Conservation (phyloP, 2,113 vertebrate genomes). For the Cervus canadensis region DNA sequence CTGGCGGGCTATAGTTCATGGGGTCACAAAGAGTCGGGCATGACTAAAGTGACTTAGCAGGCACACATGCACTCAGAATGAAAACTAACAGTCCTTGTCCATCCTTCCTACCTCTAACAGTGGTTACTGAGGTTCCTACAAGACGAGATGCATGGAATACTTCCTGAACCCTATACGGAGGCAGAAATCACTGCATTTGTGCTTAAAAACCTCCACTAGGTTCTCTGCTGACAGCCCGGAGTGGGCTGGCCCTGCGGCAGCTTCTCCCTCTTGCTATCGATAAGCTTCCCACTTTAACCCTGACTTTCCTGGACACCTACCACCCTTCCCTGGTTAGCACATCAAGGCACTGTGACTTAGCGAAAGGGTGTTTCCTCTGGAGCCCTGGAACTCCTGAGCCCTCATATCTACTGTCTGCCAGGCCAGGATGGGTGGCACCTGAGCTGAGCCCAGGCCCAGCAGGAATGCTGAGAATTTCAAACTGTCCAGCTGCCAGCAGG, state of each 20-base stretch:
- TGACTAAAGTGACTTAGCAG: neutral
- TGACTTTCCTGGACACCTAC: neutral
- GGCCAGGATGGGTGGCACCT: neutral
- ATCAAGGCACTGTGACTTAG: neutral
- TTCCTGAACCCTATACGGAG: neutral
- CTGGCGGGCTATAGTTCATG: neutral
- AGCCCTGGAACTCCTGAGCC: neutral
- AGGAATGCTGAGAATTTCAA: constrained; percentile 37
- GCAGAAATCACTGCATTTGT: neutral
- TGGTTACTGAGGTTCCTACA: neutral
- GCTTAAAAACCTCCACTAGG: neutral
- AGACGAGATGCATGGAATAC: neutral
- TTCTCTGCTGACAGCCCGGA: neutral
- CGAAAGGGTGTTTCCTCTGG: neutral
- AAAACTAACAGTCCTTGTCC: neutral
- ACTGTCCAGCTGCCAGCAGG: neutral
- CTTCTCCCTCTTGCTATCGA: neutral
- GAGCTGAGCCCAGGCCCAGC: neutral
- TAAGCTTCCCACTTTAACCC: neutral
- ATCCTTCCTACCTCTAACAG: too few species aligned
- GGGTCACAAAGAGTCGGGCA: neutral
- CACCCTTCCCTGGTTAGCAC: neutral
- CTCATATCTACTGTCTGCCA: neutral
- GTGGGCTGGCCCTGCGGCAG: neutral
- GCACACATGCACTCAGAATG: neutral